A percentile compares a stretch with the other conserved stretches of the same genome.
phyloP scores from a whole-genome alignment of 2,888 invertebrate genomes.

The Lasioglossum pauxillum region DNA sequence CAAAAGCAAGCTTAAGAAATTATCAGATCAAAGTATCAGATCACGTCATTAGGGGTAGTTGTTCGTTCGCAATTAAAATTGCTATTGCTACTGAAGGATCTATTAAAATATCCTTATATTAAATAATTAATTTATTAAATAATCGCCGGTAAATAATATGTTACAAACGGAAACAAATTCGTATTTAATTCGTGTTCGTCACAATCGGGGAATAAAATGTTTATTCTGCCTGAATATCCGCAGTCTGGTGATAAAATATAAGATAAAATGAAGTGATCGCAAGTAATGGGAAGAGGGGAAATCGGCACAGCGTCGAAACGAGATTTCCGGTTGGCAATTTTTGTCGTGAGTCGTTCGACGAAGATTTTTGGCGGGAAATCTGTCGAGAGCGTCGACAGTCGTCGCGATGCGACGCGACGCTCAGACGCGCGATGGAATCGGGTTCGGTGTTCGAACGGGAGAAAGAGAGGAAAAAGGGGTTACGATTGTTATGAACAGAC shows the following conservation, averaged over 20 bases:
- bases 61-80: not conserved
- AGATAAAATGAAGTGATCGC: not conserved
- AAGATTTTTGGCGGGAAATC: conserved; percentile 1
- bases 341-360: not conserved
- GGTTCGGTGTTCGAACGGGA: conserved; percentile 31
- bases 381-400: not conserved
- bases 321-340: not conserved
- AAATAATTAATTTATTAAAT: no score
- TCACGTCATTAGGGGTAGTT: no score
- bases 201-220: not conserved
- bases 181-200: not conserved
- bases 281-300: not conserved
- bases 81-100: no score
- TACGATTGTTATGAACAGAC: conserved; percentile 59
- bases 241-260: not conserved
- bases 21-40: not conserved
- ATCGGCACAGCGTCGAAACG: not conserved
- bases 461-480: conserved; percentile 59
- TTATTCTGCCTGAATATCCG: not conserved
- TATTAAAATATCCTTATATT: no score
- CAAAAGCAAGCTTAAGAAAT: not conserved
- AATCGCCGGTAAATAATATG: not conserved
- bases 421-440: conserved; percentile 6
- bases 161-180: not conserved
- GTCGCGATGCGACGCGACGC: not conserved